Percentiles rank a stretch among this genome's conserved stretches.
These are phyloP conservation scores for Callopanchax toddi DNA, from an alignment of 2,113 vertebrate species.

Conservation along the genomic window DNA sequence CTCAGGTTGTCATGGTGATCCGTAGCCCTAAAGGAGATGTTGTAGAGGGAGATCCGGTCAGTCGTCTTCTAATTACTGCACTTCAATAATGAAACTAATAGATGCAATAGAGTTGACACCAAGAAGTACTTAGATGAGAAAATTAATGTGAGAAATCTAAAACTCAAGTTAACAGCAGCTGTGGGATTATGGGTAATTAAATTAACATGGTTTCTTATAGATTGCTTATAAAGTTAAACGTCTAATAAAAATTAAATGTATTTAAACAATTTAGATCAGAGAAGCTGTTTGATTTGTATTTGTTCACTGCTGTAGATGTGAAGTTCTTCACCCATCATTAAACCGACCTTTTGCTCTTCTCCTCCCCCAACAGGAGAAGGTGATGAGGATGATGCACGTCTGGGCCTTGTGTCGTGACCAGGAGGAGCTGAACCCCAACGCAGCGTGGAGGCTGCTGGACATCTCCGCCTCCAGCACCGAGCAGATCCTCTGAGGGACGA, in stretches of 20 bases:
- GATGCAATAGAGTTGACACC: not conserved
- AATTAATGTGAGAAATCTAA: not conserved
- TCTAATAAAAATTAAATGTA: not conserved
- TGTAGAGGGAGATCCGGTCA: conserved; percentile 93
- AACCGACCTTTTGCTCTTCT: conserved; percentile 19
- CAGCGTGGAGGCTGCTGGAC: conserved; percentile 94
- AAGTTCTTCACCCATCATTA: not conserved
- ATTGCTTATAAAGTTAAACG: not conserved
- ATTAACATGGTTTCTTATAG: not conserved
- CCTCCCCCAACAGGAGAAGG: conserved; percentile 86
- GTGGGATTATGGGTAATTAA: not conserved
- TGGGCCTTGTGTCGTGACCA: conserved; percentile 97
- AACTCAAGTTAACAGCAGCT: not conserved
- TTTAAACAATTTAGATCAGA: not conserved
- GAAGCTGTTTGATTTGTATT: not conserved
- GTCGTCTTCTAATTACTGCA: conserved; percentile 54
- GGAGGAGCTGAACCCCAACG: conserved; percentile 90
- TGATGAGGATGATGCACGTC: conserved; percentile 92
- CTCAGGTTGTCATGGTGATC: conserved; percentile 93
- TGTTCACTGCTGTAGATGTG: too few relatives aligned
- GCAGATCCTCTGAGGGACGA: conserved; percentile 85
- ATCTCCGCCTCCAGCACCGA: conserved; percentile 93
- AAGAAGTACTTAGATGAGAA: not conserved
- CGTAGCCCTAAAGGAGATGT: conserved; percentile 88
- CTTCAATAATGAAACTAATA: conserved; percentile 2